These are phyloP conservation scores for Phoxinus phoxinus DNA, from an alignment of 2,113 vertebrate species.

Conservation along the genomic window DNA sequence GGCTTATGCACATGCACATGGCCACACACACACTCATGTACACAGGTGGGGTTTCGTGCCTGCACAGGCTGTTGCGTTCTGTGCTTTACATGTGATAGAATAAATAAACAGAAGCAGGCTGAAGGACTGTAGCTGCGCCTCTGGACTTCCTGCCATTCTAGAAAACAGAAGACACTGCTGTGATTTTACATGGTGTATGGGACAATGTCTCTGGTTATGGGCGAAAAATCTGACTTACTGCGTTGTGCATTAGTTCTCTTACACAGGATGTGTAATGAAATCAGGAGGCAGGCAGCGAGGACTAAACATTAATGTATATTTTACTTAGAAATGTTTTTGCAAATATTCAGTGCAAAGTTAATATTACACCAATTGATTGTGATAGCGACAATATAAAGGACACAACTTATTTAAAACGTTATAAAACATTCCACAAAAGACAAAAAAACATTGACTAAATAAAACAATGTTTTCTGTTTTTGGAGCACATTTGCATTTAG, in stretches of 20 bases:
- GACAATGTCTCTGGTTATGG: not conserved
- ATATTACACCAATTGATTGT: too few species aligned
- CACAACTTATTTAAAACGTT: too few species aligned
- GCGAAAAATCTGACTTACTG: not conserved
- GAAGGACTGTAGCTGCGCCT: not conserved
- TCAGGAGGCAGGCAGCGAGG: not conserved
- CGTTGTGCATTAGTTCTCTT: not conserved
- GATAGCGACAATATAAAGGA: too few species aligned
- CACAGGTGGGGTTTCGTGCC: slow-evolving; percentile 20
- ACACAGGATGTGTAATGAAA: not conserved
- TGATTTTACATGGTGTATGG: not conserved
- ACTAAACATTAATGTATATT: not conserved
- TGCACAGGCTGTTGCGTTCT: slow-evolving; percentile 9
- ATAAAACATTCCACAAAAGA: too few species aligned
- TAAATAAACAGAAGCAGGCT: slow-evolving; percentile 24
- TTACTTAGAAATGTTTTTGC: not conserved
- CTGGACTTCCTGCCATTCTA: not conserved
- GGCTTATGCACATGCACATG: slow-evolving; percentile 14
- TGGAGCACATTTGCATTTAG: too few species aligned
- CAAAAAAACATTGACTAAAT: too few species aligned
- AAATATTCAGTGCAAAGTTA: too few species aligned
- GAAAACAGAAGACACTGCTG: not conserved
- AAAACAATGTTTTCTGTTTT: too few species aligned
- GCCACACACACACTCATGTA: slow-evolving; percentile 17
- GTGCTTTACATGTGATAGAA: slow-evolving; percentile 19